These are phyloP conservation scores for Phorcus lineatus DNA, from an alignment of 2,888 invertebrate species.

Conservation along the genomic window DNA sequence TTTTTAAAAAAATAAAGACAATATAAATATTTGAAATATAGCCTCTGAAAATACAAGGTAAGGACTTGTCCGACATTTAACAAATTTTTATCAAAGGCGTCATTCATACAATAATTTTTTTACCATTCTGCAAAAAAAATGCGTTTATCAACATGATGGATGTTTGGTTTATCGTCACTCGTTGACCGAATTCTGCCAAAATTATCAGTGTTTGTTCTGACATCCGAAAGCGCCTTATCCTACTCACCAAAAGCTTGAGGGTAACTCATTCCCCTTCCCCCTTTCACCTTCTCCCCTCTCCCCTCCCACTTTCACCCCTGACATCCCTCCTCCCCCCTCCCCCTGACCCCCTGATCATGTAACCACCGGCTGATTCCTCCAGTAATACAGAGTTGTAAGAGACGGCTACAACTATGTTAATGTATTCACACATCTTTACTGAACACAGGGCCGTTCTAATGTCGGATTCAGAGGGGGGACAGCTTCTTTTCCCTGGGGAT, in stretches of 20 bases:
- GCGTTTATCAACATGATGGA: background rate
- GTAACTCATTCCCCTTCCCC: background rate
- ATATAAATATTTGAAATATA: no score
- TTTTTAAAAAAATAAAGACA: no score
- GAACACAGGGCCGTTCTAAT: background rate
- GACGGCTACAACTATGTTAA: background rate
- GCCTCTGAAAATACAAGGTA: no score
- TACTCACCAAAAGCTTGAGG: background rate
- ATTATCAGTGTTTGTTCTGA: background rate
- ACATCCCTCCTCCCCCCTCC: background rate
- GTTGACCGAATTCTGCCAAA: no score
- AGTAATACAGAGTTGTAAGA: background rate
- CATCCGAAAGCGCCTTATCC: background rate
- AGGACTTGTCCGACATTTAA: no score
- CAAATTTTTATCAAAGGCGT: no score
- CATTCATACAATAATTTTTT: no score
- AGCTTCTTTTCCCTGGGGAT: background rate
- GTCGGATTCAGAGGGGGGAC: background rate
- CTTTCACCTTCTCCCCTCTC: background rate
- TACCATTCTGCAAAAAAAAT: no score
- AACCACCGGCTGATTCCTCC: background rate
- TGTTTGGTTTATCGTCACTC: no score
- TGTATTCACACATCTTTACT: background rate
- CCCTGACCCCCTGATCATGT: background rate
- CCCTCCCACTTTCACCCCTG: slow-evolving; percentile 1